Percentiles rank a stretch among this genome's conserved stretches.
These are phyloP conservation scores for Lamellibrachia columna DNA, from an alignment of 2,888 invertebrate species.

Conservation along the genomic window DNA sequence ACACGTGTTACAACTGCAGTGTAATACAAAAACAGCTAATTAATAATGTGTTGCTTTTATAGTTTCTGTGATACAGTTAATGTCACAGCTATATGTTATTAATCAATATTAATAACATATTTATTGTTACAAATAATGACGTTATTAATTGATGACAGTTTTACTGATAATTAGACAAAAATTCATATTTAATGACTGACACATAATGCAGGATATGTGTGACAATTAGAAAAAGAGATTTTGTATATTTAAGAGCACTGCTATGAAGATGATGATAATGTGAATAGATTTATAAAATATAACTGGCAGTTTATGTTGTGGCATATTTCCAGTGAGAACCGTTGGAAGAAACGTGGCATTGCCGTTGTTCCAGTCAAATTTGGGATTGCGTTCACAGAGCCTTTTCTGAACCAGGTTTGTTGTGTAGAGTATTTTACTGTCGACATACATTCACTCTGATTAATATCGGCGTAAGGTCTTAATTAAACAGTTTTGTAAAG, in stretches of 20 bases:
- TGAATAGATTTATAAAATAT: not conserved
- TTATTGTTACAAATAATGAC: conserved; percentile 55
- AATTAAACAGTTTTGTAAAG: too few species aligned
- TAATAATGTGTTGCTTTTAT: not conserved
- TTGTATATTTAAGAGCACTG: not conserved
- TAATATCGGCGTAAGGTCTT: too few species aligned
- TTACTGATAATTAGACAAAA: too few species aligned
- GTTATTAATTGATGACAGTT: too few species aligned
- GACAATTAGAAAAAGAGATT: not conserved
- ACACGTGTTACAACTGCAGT: not conserved
- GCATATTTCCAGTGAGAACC: conserved; percentile 70
- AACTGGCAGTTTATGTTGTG: not conserved
- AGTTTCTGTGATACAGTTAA: not conserved
- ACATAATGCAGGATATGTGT: too few species aligned
- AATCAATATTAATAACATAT: not conserved
- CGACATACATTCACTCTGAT: too few species aligned
- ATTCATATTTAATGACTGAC: too few species aligned
- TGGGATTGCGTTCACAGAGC: conserved; percentile 82
- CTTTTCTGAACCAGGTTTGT: conserved; percentile 69
- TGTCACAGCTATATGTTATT: not conserved
- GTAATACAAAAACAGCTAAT: not conserved
- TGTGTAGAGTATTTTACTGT: too few species aligned
- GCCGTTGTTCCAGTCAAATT: conserved; percentile 84
- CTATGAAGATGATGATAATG: not conserved
- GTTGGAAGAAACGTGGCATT: conserved; percentile 88